phyloP scores from a whole-genome alignment of 2,113 vertebrate genomes.

The Hippocampus mohnikei region DNA sequence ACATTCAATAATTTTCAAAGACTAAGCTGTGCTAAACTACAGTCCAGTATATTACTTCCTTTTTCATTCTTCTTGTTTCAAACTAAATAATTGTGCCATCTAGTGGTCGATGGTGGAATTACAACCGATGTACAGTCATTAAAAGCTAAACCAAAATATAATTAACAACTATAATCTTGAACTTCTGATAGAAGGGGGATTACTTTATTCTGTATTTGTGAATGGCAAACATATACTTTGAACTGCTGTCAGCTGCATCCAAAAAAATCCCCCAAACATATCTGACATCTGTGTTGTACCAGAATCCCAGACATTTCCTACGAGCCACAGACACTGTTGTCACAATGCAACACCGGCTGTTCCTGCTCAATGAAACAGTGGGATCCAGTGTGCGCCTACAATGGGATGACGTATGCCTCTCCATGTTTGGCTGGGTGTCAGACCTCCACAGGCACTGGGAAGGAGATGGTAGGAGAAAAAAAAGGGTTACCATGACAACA shows the following conservation, averaged over 20 bases:
- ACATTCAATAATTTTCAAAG: too few species aligned
- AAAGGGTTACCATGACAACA: neutral
- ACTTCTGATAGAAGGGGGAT: too few species aligned
- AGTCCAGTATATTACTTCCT: too few species aligned
- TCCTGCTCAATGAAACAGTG: constrained; percentile 82
- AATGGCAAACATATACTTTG: too few species aligned
- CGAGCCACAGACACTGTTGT: constrained; percentile 71
- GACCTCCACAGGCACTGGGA: constrained; percentile 71
- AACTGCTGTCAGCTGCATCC: neutral
- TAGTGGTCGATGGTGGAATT: too few species aligned
- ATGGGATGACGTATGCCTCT: constrained; percentile 86
- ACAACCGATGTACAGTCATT: too few species aligned
- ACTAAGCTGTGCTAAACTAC: too few species aligned
- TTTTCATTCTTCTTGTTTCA: too few species aligned
- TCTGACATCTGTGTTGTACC: neutral
- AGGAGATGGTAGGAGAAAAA: constrained; percentile 72
- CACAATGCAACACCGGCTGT: constrained; percentile 85
- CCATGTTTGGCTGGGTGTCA: constrained; percentile 90
- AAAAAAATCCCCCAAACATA: neutral
- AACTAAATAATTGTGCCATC: too few species aligned
- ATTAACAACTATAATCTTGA: too few species aligned
- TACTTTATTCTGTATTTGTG: too few species aligned
- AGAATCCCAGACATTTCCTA: constrained; percentile 68
- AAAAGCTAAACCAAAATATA: too few species aligned
- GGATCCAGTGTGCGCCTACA: constrained; percentile 89